Conservation (phyloP, 2,113 vertebrate genomes). For the Hippopotamus amphibius region DNA sequence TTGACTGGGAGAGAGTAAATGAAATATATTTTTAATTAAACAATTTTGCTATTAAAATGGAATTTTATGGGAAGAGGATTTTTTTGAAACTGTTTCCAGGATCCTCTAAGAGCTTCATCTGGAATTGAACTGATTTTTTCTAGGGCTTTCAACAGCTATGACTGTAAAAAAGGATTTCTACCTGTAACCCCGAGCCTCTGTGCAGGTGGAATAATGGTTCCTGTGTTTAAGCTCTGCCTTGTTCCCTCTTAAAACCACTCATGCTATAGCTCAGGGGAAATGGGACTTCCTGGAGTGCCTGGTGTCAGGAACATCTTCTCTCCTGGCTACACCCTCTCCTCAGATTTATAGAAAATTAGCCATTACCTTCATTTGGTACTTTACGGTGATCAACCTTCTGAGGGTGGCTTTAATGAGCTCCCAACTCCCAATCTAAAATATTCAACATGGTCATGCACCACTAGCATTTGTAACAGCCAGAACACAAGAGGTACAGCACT, state of each 20-base stretch:
- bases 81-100: background rate
- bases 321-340: background rate
- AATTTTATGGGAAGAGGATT: background rate
- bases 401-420: conserved; percentile 38
- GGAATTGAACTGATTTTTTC: background rate
- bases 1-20: background rate
- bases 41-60: background rate
- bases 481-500: background rate
- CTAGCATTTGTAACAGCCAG: conserved; percentile 50
- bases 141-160: background rate
- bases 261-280: background rate
- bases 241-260: background rate
- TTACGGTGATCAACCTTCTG: background rate
- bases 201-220: background rate
- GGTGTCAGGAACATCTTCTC: background rate
- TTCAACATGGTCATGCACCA: background rate
- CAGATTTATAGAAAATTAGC: conserved; percentile 62
- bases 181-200: background rate
- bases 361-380: conserved; percentile 40
- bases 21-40: conserved; percentile 48
- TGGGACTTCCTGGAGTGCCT: conserved; percentile 23
- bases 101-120: background rate
- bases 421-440: background rate
- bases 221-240: background rate
- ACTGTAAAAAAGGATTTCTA: background rate